Evolutionary conservation across 2,888 invertebrate genomes (phyloP).

Genomic region (Himalopsyche japonica): DNA sequence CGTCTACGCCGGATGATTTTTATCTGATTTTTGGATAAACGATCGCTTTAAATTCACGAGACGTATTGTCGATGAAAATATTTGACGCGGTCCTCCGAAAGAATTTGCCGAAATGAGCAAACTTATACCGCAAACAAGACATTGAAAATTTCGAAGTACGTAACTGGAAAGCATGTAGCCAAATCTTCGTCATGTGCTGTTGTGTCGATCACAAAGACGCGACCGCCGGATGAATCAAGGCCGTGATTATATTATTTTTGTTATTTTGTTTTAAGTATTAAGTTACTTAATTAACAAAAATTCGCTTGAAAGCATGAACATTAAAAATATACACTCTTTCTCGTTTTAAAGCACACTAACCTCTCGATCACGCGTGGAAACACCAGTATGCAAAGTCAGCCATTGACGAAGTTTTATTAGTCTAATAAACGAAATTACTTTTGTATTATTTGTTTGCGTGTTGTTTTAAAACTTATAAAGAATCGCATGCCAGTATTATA

Average conservation of each 20-base stretch:
- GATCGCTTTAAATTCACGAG: not conserved
- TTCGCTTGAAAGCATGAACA: no score
- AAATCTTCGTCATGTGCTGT: not conserved
- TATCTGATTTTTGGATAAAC: not conserved
- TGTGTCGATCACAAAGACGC: not conserved
- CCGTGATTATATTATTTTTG: not conserved
- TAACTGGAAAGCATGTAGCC: not conserved
- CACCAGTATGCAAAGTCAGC: not conserved
- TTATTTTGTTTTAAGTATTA: not conserved
- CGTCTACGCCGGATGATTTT: not conserved
- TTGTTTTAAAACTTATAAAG: not conserved
- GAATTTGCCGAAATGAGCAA: not conserved
- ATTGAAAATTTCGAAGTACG: not conserved
- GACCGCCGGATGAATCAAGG: not conserved
- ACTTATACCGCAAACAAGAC: not conserved
- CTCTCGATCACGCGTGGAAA: no score
- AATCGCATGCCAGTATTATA: not conserved
- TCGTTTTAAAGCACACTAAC: no score
- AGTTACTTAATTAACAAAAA: no score
- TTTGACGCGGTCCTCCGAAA: not conserved
- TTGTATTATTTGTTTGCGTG: not conserved
- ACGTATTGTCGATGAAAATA: not conserved
- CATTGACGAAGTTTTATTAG: not conserved
- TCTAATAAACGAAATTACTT: not conserved
- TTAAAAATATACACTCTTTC: no score